These are phyloP conservation scores for Phoeniculus purpureus DNA, from an alignment of 2,797 vertebrate genomes.

Conservation along the genomic window DNA sequence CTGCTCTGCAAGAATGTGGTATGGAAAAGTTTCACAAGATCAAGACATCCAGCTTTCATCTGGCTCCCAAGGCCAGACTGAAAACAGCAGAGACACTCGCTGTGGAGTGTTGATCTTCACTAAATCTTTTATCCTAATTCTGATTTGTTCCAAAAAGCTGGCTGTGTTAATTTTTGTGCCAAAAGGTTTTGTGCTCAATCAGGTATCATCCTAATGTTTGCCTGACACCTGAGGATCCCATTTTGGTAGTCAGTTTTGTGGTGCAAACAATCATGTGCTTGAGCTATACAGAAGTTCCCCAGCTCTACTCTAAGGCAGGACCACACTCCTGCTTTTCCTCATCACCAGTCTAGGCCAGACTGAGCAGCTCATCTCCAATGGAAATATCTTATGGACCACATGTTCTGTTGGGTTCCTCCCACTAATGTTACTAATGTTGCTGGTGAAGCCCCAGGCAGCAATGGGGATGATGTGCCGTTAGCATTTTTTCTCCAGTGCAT, in stretches of 20 bases:
- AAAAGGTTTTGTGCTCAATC: neutral
- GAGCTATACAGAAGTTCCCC: neutral
- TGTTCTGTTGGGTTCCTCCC: neutral
- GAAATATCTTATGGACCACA: neutral
- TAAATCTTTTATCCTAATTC: neutral
- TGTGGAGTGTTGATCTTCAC: neutral
- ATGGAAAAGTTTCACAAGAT: neutral
- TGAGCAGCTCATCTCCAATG: neutral
- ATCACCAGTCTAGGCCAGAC: neutral
- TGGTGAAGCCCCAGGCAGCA: neutral
- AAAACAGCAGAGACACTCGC: neutral
- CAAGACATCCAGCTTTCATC: neutral
- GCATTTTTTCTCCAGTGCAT: neutral
- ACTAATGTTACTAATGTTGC: neutral
- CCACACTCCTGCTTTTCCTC: neutral
- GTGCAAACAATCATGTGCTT: neutral
- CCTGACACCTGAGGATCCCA: neutral
- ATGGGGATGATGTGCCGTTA: neutral
- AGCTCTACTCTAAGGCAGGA: neutral
- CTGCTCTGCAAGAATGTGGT: neutral
- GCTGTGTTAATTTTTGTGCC: neutral
- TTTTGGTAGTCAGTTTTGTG: neutral
- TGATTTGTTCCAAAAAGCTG: neutral
- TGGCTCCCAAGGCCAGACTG: neutral
- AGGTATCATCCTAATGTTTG: fast-evolving